Evolutionary conservation across 2,113 vertebrate species (phyloP), one percentile per base, ranked within the genome.

Genomic region (Pao palembangensis): DNA sequence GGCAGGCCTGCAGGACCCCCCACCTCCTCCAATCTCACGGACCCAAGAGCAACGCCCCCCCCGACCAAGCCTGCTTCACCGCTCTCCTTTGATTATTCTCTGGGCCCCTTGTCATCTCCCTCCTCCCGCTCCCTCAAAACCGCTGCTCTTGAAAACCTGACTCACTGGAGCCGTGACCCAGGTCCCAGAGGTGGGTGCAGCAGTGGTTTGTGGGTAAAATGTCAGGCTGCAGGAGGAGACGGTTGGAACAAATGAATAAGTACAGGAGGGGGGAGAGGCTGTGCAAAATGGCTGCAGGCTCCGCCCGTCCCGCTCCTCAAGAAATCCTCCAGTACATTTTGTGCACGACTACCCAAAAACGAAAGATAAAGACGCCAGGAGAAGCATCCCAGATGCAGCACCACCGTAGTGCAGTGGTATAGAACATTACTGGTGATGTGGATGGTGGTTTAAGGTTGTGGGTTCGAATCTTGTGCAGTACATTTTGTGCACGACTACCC

Each of bases 221-320:
- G 58, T 75, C 48, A 42, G 34, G 61, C 70, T 69, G 60, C 63
- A 67, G 71, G 62, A 60, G 47, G 64, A 53, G 69, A 14, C 3
- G 4, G 19, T 19, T n/a, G 28, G 55, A 50, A 67, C 55, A 63
- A 59, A 55, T 53, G 57, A 31, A 31, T 19, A 19, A 23, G 18
- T 34, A 10, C 23, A 23, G 42, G 49, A 28, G 34, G 51, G 48
- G 51, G 60, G 52, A 55, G 53, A 43, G 59, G 73, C 71, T 47
- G 58, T 81, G 72, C 41, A 42, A 86, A 88, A 89, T 86, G 88
- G 86, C 86, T 15, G 71, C 79, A 58, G 34, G 65, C 59, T 82
- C 73, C 53, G 74, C 70, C 69, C 25, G 15, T 55, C 70, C 69
- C 25, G 15, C 58, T 31, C 44, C 64, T 55, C 55, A 52, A 64